Base-by-base conservation (phyloP, 2,797 vertebrate genomes). In the Coilia nasus region DNA sequence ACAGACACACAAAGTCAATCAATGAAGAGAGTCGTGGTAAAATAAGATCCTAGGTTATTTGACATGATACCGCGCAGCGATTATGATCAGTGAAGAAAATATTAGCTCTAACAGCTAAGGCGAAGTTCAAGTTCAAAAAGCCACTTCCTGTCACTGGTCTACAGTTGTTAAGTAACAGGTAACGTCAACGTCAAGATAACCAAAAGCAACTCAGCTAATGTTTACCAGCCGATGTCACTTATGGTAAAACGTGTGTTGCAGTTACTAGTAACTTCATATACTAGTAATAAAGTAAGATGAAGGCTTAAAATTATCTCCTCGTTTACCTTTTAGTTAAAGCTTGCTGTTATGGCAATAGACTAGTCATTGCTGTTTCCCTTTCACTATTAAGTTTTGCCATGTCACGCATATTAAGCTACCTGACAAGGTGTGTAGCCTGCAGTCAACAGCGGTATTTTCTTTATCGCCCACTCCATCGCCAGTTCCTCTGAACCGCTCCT, bases 181-280 rank as follows among this genome's bases (percentile, higher is more conserved):
- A 35, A 75, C 12, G 67, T 75, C 28, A 35, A 41, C 67, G 67
- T 75, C 67, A 75, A 75, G 67, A 35, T 31, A 75, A 75, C 14
- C 14, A 35, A 75, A 75, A 17, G 57, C 11, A 21, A 59, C 57
- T 59, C 57, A 59, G 57, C 19, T n/a, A 28, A 15, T 64, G 23
- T 28, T 12, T 28, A 7, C 23, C 28, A 19, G 17, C 67, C 31
- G 14, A 59, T 59, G 28, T 19, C 17, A 35, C 64, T 28, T 64
- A 23, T 75, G 2, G 3, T 35, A 11, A 75, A 10, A 54, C 7
- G 2, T 54, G 50, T 41, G 50, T 35, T 75, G 5, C 23, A 25
- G 67, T 35, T n/a, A 60, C 21, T 15, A 23, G 5, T 56, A 62
- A 0, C 4, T 4, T 31, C 11, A 7, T 6, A 62, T 62, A n/a